Evolutionary conservation across 2,113 vertebrate species (phyloP).

Genomic region (Calyptommatus sinebrachiatus): DNA sequence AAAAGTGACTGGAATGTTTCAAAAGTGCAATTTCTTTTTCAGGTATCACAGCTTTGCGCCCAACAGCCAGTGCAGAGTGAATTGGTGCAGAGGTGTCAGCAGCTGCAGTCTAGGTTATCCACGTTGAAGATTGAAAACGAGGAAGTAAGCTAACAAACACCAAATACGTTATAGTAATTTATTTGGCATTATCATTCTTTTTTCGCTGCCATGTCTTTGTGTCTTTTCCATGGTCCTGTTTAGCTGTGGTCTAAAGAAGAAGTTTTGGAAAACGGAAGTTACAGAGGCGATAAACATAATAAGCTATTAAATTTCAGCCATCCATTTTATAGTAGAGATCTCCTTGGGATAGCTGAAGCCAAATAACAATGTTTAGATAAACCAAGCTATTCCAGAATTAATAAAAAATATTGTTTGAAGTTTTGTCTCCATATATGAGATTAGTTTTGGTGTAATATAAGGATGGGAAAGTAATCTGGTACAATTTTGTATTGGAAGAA

Average conservation of each 20-base stretch:
- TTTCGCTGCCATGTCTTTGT: neutral
- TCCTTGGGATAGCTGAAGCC: neutral
- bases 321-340: neutral
- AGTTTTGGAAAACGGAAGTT: neutral
- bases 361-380: neutral
- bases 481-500: neutral
- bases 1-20: slow-evolving; percentile 11
- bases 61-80: slow-evolving; percentile 91
- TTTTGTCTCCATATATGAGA: neutral
- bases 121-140: slow-evolving; percentile 97
- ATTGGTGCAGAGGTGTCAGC: slow-evolving; percentile 91
- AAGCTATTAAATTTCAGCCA: neutral
- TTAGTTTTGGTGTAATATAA: neutral
- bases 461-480: neutral
- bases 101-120: slow-evolving; percentile 89
- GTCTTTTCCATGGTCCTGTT: neutral
- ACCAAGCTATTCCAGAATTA: neutral
- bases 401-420: neutral
- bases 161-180: rapidly evolving
- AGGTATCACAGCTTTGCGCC: slow-evolving; percentile 90
- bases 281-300: rapidly evolving
- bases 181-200: rapidly evolving
- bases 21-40: slow-evolving; percentile 33
- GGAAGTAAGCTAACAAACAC: slow-evolving; percentile 77
- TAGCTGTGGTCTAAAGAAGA: rapidly evolving